Evolutionary conservation across 2,888 invertebrate species (phyloP).

Genomic region (Eumerus sabulonum): DNA sequence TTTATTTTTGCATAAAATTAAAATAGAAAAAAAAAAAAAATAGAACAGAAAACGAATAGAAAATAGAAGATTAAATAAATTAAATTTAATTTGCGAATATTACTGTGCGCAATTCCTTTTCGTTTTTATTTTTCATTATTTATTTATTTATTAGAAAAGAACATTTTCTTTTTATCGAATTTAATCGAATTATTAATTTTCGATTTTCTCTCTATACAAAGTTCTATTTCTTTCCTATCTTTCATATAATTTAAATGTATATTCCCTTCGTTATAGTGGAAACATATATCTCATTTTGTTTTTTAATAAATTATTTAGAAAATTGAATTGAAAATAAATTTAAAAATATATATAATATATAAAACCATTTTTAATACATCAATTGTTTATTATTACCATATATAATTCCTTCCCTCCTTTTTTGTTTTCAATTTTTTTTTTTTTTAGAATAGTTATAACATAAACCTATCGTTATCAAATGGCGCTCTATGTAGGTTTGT

Average conservation of each 20-base stretch:
- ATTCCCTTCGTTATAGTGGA: slow-evolving; percentile 36
- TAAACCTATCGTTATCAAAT: slow-evolving; percentile 15
- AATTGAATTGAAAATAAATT: slow-evolving; percentile 11
- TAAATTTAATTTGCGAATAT: slow-evolving; percentile 42
- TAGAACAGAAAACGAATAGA: slow-evolving; percentile 27
- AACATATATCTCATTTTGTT: slow-evolving; percentile 40
- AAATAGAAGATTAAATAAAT: slow-evolving; percentile 25
- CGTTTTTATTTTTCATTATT: slow-evolving; percentile 12
- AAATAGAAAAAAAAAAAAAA: slow-evolving; percentile 44
- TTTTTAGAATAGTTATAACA: too few relatives aligned
- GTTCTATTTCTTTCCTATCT: slow-evolving; percentile 17
- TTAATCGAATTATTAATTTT: slow-evolving; percentile 11
- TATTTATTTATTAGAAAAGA: slow-evolving; percentile 54
- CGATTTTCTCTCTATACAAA: slow-evolving; percentile 51
- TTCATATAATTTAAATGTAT: slow-evolving; percentile 50
- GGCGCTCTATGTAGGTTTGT: slow-evolving; percentile 32
- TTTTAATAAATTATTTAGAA: slow-evolving; percentile 66
- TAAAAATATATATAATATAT: slow-evolving; percentile 15
- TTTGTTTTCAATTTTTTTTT: too few relatives aligned
- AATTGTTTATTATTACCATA: slow-evolving; percentile 22
- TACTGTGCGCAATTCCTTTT: slow-evolving; percentile 35
- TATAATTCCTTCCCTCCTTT: not conserved
- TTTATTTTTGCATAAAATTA: slow-evolving; percentile 56
- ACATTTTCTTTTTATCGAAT: slow-evolving; percentile 13
- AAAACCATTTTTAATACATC: slow-evolving; percentile 60